Percentiles rank a stretch among this genome's conserved stretches.
Evolutionary conservation across 2,888 invertebrate species (phyloP).

Genomic region (Leptodirus hochenwartii): DNA sequence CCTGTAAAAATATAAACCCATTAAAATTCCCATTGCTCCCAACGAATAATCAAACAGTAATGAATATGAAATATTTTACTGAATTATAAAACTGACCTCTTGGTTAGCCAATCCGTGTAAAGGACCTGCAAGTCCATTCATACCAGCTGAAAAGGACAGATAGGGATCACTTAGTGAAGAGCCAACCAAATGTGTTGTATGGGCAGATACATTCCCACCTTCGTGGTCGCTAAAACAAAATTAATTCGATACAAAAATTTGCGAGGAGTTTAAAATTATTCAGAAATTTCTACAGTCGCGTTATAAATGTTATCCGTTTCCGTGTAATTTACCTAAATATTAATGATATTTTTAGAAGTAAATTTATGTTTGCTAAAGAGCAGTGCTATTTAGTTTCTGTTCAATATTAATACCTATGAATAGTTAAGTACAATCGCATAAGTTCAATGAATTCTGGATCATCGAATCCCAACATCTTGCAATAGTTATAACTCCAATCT

Average conservation of each 20-base stretch:
- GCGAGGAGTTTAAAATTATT: too few species aligned
- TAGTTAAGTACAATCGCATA: slow-evolving; percentile 82
- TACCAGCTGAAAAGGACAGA: slow-evolving; percentile 78
- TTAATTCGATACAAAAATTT: slow-evolving; percentile 4
- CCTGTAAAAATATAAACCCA: slow-evolving; percentile 29
- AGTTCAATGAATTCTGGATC: slow-evolving; percentile 72
- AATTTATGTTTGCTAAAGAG: too few species aligned
- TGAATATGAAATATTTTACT: slow-evolving; percentile 3
- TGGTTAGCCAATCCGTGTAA: slow-evolving; percentile 93
- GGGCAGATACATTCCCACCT: slow-evolving; percentile 92
- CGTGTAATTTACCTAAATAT: too few species aligned
- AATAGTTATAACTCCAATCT: slow-evolving; percentile 89
- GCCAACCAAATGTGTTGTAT: slow-evolving; percentile 84
- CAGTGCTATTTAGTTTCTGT: too few species aligned
- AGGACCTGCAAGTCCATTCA: slow-evolving; percentile 89
- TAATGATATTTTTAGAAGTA: too few species aligned
- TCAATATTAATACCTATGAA: slow-evolving; percentile 53
- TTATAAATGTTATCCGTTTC: too few species aligned
- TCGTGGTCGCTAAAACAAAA: slow-evolving; percentile 64
- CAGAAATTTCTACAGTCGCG: too few species aligned
- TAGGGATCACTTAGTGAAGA: slow-evolving; percentile 90
- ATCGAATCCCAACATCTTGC: slow-evolving; percentile 79
- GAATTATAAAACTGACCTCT: slow-evolving; percentile 33
- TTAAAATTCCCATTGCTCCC: slow-evolving; percentile 7
- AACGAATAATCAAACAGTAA: neutral